Base-by-base conservation (phyloP, 2,797 vertebrate species). In the Limosa lapponica region DNA sequence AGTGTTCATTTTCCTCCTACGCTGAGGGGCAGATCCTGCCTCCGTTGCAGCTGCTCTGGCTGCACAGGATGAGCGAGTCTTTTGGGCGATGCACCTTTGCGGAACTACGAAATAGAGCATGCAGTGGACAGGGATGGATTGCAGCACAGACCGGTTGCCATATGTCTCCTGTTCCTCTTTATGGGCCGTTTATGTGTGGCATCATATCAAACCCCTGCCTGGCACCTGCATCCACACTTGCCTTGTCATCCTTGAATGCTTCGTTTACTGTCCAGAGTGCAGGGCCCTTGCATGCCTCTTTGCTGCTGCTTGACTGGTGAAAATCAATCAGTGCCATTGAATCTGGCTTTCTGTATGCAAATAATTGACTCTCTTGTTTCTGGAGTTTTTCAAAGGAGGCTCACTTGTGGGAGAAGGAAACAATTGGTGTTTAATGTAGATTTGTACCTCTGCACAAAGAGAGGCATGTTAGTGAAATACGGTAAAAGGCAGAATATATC, bases 1-100 rank as follows among this genome's bases (percentile, higher is more conserved):
- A 11, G 59, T 79, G 1, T 62, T 95, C 7, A 3, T 80, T 90
- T 91, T 95, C 79, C 85, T 91, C 87, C 95, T 72, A 74, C 87
- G 20, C 51, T 44, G 41, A 65, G 49, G 65, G 36, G 14, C 43
- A 54, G 23, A 67, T 87, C 81, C 72, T 91, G 57, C n/a, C 37
- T 77, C 55, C 11, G 16, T 11, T 73, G 79, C 75, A 92, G 67
- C 70, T 93, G 52, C 36, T 71, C 18, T 83, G 65, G 30, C 22
- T 43, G 44, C 37, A 8, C 27, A 52, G 36, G 20, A 27, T 43
- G 24, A 44, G 19, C 2, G 2, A 69, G 30, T 3, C 24, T 78
- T 84, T 67, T 83, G 41, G 65, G n/a, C 61, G 30, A 18, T 13
- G 6, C 69, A 57, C 65, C 57, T 59, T 10, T 67, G 49, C 1